Percentiles rank a stretch among this genome's conserved stretches.
Conservation (phyloP, 2,113 vertebrate genomes). For the Tragelaphus strepsiceros region DNA sequence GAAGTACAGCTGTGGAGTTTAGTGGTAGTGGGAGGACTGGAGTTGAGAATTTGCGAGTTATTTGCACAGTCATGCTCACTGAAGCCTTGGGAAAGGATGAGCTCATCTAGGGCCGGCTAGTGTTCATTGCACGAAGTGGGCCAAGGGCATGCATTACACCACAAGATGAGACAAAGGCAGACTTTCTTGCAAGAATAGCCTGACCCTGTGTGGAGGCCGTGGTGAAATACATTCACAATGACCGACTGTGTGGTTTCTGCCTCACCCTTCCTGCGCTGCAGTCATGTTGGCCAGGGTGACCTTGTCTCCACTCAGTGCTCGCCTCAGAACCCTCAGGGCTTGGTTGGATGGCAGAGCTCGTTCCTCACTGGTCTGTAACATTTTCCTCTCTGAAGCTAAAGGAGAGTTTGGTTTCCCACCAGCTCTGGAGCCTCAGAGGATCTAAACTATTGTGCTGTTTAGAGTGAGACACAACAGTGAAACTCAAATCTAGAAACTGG, state of each 20-base stretch:
- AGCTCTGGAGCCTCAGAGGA: not conserved
- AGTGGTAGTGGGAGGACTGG: not conserved
- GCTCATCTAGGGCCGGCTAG: not conserved
- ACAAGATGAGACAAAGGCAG: not conserved
- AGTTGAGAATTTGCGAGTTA: not conserved
- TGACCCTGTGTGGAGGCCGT: not conserved
- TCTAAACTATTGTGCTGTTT: not conserved
- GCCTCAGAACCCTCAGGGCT: not conserved
- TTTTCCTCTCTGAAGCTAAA: not conserved
- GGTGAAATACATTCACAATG: not conserved
- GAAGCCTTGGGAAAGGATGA: not conserved
- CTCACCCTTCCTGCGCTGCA: conserved; percentile 16
- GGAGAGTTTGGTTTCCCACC: not conserved
- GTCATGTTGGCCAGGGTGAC: not conserved
- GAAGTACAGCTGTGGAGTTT: not conserved
- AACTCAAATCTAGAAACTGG: not conserved
- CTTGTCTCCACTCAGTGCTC: not conserved
- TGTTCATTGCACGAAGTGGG: not conserved
- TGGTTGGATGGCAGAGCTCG: not conserved
- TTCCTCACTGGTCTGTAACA: not conserved
- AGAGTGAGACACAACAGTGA: not conserved
- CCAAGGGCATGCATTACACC: not conserved
- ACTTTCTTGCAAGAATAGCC: not conserved
- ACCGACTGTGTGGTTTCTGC: not conserved
- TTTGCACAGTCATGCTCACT: not conserved